Base-by-base conservation (phyloP, 2,797 vertebrate species). In the Pogoniulus pusillus region DNA sequence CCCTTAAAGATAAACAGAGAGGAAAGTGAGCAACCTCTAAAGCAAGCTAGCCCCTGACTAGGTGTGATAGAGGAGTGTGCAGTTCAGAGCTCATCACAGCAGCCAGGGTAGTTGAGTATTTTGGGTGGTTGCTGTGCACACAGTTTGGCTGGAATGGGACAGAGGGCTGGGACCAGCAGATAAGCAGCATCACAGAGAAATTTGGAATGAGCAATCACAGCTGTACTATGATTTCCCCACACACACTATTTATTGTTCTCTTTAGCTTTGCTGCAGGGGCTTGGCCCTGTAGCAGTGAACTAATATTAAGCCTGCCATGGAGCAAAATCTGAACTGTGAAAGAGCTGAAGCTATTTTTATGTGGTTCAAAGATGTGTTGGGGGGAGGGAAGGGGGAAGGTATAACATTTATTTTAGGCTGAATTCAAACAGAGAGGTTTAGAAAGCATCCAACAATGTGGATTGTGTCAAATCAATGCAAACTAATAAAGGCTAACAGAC, bases 111-210 rank as follows among this genome's bases (percentile, higher is more conserved):
- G 70, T 71, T 70, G 54, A 73, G n/a, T 30, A 29, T 49, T 76
- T 68, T 22, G 60, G 43, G 26, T 41, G 74, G 29, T 26, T 71
- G 34, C 49, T 66, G 29, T 41, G 60, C 74, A 76, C 47, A 41
- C 82, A 59, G 43, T 35, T 85, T 89, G 71, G 68, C 71, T 85
- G 64, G 57, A n/a, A 32, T 75, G 47, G 82, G 24, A 47, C 64
- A 62, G 73, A 81, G 64, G 41, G 51, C 71, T 94, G 91, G 64
- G 62, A 91, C 58, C 12, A 24, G 74, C 35, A 95, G 81, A 91
- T 88, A 92, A 87, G 74, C 41, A 79, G 68, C 68, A 80, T 34
- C n/a, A 77, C 57, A 88, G 60, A 63, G 62, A 86, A 85, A 92
- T 74, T 65, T 54, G 62, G 60, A 85, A 77, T 77, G 65, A 90